phyloP scores from a whole-genome alignment of 2,113 vertebrate genomes.

The Cyanoramphus novaezelandiae region DNA sequence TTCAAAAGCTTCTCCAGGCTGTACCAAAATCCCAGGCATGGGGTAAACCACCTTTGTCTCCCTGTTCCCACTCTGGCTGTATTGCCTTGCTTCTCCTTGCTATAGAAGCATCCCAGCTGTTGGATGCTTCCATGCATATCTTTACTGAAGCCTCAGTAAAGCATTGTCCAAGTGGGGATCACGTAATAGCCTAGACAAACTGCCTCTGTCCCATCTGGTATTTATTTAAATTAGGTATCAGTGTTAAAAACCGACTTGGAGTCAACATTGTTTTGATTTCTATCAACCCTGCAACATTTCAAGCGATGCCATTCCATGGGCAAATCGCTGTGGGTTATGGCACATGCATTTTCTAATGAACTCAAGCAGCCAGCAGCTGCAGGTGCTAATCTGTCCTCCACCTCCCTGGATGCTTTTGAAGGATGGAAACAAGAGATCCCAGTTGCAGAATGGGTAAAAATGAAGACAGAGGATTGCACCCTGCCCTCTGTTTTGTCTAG shows the following conservation, averaged over 20 bases:
- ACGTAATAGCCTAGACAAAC: background rate
- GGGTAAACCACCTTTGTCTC: background rate
- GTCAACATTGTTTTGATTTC: background rate
- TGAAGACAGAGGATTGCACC: background rate
- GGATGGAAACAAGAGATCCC: background rate
- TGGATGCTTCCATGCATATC: background rate
- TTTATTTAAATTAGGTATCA: background rate
- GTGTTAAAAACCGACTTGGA: background rate
- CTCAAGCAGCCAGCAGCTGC: background rate
- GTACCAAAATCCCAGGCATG: background rate
- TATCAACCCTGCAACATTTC: background rate
- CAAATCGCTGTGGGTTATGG: background rate
- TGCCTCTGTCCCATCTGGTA: background rate
- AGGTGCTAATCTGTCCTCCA: background rate
- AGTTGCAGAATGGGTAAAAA: background rate
- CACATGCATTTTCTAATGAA: background rate
- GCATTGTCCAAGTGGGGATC: background rate
- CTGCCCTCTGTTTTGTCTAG: background rate
- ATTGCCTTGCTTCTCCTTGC: background rate
- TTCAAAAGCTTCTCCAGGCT: background rate
- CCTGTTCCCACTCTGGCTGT: background rate
- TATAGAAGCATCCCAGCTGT: background rate
- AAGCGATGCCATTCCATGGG: rapidly evolving
- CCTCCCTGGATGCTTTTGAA: background rate
- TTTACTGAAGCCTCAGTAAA: background rate